These are phyloP conservation scores for Xanthorhoe designata DNA, from an alignment of 2,888 invertebrate genomes.

Conservation along the genomic window DNA sequence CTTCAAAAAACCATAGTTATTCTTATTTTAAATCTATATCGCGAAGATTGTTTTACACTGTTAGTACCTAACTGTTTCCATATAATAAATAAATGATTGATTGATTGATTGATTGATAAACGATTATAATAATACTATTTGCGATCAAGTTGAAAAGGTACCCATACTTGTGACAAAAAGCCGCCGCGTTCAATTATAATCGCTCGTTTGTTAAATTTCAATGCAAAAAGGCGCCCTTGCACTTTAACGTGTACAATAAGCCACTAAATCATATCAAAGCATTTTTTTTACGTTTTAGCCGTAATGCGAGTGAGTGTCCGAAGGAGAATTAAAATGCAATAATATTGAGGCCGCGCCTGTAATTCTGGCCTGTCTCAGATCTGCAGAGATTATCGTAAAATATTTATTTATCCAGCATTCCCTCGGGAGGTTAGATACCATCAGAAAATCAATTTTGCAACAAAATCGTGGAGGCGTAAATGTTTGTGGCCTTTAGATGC, in stretches of 20 bases:
- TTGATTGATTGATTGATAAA: too few relatives aligned
- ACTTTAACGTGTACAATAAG: constrained; percentile 70
- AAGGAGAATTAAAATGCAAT: constrained; percentile 82
- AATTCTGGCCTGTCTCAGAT: constrained; percentile 81
- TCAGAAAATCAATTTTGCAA: constrained; percentile 83
- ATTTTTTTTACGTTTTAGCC: constrained; percentile 43
- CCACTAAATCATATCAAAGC: constrained; percentile 74
- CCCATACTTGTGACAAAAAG: background rate
- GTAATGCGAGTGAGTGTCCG: constrained; percentile 76
- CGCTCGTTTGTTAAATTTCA: constrained; percentile 30
- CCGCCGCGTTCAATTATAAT: constrained; percentile 13
- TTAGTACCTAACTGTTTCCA: too few relatives aligned
- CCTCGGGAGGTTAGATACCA: constrained; percentile 81
- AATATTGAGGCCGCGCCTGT: constrained; percentile 74
- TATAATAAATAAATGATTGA: too few relatives aligned
- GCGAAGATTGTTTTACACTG: too few relatives aligned
- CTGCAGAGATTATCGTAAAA: constrained; percentile 79
- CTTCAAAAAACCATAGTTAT: too few relatives aligned
- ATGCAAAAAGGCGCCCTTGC: constrained; percentile 46
- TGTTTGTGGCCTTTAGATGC: constrained; percentile 70
- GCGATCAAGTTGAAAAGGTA: background rate
- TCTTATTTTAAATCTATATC: too few relatives aligned
- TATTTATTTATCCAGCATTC: constrained; percentile 83
- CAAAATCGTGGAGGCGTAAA: constrained; percentile 80
- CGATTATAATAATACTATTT: background rate